Conservation (phyloP, 2,888 invertebrate genomes). For the Merodon equestris region DNA sequence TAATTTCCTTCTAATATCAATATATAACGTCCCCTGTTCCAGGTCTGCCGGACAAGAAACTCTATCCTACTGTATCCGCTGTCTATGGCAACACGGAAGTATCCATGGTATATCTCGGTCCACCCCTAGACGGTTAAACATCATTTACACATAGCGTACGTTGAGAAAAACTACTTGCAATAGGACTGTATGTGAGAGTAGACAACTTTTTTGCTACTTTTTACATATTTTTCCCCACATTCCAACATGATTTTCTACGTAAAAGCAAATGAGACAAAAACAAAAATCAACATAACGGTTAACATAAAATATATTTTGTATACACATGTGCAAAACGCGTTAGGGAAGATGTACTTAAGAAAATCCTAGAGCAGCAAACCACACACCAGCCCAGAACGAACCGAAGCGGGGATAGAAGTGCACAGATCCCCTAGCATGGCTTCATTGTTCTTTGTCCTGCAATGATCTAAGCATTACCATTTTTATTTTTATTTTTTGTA, state of each 20-base stretch:
- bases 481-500: too few relatives aligned
- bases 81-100: slow-evolving; percentile 99
- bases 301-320: slow-evolving; percentile 64
- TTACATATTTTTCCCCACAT: slow-evolving; percentile 48
- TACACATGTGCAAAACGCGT: slow-evolving; percentile 37
- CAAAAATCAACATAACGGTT: slow-evolving; percentile 44
- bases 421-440: too few relatives aligned
- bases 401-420: too few relatives aligned
- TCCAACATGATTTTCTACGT: slow-evolving; percentile 39
- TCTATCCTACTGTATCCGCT: slow-evolving; percentile 97
- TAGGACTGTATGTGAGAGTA: slow-evolving; percentile 44
- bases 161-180: slow-evolving; percentile 28
- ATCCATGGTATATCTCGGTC: slow-evolving; percentile 98
- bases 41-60: slow-evolving; percentile 94
- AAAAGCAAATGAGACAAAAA: slow-evolving; percentile 15
- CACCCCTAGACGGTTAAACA: slow-evolving; percentile 95
- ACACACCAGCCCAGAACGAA: slow-evolving; percentile 2
- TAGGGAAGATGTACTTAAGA: slow-evolving; percentile 13
- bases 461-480: slow-evolving; percentile 11
- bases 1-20: too few relatives aligned
- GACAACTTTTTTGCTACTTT: slow-evolving; percentile 47
- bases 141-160: slow-evolving; percentile 14
- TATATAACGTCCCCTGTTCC: neutral
- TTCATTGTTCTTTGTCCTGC: too few relatives aligned
- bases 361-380: slow-evolving; percentile 9